Conservation (phyloP, 2,113 vertebrate species). For the Todiramphus saurophagus region DNA sequence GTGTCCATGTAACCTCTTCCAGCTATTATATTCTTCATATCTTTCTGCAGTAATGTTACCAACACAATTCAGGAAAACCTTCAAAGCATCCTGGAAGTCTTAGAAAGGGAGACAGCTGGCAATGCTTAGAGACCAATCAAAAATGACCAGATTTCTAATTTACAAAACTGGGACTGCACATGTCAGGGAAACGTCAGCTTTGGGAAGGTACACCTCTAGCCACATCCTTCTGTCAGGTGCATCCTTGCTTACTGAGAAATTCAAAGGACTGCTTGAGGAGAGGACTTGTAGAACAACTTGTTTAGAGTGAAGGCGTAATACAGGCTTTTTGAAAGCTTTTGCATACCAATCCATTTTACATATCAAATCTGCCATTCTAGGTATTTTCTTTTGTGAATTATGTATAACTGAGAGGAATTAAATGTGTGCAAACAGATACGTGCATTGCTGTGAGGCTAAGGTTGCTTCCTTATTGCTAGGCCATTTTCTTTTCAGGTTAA, state of each 20-base stretch:
- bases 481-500: not conserved
- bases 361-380: not conserved
- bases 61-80: conserved; percentile 26
- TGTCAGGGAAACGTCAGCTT: not conserved
- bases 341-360: not conserved
- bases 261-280: not conserved
- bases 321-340: not conserved
- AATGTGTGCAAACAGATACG: not conserved
- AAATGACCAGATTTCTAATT: conserved; percentile 46
- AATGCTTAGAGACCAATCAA: not conserved
- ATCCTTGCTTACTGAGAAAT: conserved; percentile 7
- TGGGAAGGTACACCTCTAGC: not conserved
- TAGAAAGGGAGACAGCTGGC: conserved; percentile 20
- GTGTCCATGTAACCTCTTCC: conserved; percentile 41
- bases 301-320: not conserved
- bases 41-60: conserved; percentile 24
- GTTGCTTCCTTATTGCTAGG: not conserved
- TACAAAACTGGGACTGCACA: conserved; percentile 35
- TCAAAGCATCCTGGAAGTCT: conserved; percentile 49
- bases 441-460: not conserved
- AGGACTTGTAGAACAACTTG: not conserved
- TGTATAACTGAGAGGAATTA: not conserved
- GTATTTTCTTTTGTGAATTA: not conserved
- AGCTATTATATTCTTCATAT: conserved; percentile 20
- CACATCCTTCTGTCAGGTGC: not conserved